phyloP scores from a whole-genome alignment of 2,113 vertebrate genomes.

The Picathartes gymnocephalus region DNA sequence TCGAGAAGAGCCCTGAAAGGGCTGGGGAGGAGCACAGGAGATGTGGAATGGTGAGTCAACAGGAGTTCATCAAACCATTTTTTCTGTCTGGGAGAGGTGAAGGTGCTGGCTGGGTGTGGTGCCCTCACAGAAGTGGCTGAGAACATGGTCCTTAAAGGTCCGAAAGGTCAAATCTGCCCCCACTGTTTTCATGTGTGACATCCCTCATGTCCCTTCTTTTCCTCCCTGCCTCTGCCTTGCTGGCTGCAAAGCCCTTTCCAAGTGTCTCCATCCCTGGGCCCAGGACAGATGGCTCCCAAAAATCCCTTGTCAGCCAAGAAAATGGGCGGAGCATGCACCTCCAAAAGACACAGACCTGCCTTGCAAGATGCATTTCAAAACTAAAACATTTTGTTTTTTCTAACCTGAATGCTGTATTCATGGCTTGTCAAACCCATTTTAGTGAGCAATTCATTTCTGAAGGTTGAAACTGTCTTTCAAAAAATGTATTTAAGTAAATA shows the following conservation, averaged over 20 bases:
- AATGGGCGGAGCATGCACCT: not conserved
- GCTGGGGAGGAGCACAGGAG: rapidly evolving
- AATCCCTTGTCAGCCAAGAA: not conserved
- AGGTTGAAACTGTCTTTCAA: not conserved
- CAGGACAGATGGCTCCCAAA: not conserved
- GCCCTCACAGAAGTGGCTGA: not conserved
- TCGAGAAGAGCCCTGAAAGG: not conserved
- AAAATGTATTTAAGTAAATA: not conserved
- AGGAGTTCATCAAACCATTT: not conserved
- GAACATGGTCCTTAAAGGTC: not conserved
- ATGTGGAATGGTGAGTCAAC: too few species aligned
- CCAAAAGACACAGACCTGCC: not conserved
- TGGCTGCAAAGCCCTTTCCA: not conserved
- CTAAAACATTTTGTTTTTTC: not conserved
- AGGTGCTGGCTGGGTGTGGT: not conserved
- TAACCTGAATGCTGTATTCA: not conserved
- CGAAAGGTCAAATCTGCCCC: not conserved
- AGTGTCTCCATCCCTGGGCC: not conserved
- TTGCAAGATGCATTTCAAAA: not conserved
- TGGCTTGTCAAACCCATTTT: not conserved
- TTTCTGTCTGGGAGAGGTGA: not conserved
- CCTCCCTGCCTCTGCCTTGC: not conserved
- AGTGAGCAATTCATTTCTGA: not conserved
- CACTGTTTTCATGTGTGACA: rapidly evolving
- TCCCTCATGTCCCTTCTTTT: not conserved